Evolutionary conservation across 2,113 vertebrate species (phyloP), one percentile per base, ranked within the genome.

Genomic region (Chaetodon auriga): DNA sequence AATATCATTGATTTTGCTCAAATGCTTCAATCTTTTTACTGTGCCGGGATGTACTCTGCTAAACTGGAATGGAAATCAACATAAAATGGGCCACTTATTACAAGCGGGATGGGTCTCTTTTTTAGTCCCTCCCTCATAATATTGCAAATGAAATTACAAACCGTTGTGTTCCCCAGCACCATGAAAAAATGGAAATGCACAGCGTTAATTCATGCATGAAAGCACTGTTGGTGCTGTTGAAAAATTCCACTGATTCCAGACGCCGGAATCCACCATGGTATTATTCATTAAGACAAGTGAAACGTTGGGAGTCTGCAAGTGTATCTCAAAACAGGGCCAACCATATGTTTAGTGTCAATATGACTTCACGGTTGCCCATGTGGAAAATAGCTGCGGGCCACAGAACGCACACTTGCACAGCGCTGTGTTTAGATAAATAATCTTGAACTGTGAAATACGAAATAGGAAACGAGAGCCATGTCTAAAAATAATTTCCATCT

Each of bases 321-420:
- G 90, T 92, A 93, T 95, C 94, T 95, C 90, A 86, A 92, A 94
- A 93, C 90, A 92, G 92, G 92, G 88, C 92, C 92, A 87, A 89
- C 95, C 95, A 96, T 96, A 96, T 96, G 95, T 95, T 94, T 94
- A 94, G 95, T 95, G 94, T 95, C 95, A 96, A 95, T 95, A 96
- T 89, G 93, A 95, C 94, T 96, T 95, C 94, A 95, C 89, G 93
- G 93, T 95, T 90, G 92, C 93, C 92, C 87, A 90, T 94, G 93
- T 95, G 95, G 95, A 96, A 96, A 95, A 95, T 95, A 94, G 93
- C 95, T 93, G 49, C 78, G 80, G 94, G 93, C 93, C 89, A 86
- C 87, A 83, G 83, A 92, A 94, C 89, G 92, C 90, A 87, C 90
- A 87, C 90, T 90, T 73, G 80, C 88, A 90, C 84, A 91, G 88